Evolutionary conservation across 2,113 vertebrate genomes (phyloP), one percentile per base, ranked within the genome.

Genomic region (Corythaeola cristata): DNA sequence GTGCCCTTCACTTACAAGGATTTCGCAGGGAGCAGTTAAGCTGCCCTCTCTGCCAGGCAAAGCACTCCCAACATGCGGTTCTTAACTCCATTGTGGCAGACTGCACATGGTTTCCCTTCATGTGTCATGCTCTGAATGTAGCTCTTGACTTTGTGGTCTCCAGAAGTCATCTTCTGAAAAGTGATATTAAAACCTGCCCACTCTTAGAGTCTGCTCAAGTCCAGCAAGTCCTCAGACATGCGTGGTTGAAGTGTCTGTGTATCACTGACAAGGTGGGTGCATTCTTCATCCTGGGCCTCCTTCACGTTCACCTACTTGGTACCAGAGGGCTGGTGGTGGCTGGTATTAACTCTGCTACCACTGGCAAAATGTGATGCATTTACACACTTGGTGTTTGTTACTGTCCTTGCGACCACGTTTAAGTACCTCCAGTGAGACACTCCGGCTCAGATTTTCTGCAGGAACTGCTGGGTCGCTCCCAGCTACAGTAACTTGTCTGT

Each of bases 161-260:
- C n/a, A 56, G 52, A 93, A 87, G 28, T 37, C 21, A 33, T 20
- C 52, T 81, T 62, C 72, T 78, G 56, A 74, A 64, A 89, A 72
- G 41, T 8, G 37, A 4, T 20, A 35, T 33, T 62, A 59, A 73
- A 88, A 62, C n/a, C 37, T 88, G 28, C n/a, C 58, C 64, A 5
- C 15, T 64, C 52, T 3, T 69, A 22, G 15, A 66, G 64, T 27
- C 62, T 71, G 45, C 23, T 41, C 1, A 3, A 76, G 67, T 58
- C 41, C 58, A 56, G 1, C 39, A 19, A 18, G 49, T 69, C 53
- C 56, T 11, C 28, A 13, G 73, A 50, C 0, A 0, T 14, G 19
- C 7, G 2, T 62, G 71, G 33, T 9, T 75, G 45, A 64, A 64
- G 49, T 32, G 49, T 21, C 39, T 14, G 3, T 11, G 5, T 44